Conservation (phyloP, 1,140 invertebrate genomes). For the Drosophila sulfurigaster region DNA sequence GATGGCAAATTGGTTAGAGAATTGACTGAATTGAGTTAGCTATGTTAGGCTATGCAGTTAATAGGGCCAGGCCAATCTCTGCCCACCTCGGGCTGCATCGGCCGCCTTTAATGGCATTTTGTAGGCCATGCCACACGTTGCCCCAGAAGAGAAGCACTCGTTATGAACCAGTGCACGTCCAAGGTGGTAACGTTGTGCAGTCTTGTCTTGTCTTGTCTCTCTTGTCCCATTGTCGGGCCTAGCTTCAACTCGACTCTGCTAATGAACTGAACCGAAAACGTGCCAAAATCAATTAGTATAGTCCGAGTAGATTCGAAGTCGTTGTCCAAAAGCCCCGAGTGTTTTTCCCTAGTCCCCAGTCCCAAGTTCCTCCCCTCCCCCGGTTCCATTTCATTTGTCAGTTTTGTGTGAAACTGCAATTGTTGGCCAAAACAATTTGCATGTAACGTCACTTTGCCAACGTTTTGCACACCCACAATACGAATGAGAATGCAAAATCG, state of each 20-base stretch:
- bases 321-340: background rate
- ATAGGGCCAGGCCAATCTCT: background rate
- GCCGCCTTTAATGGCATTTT: constrained; percentile 61
- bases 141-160: constrained; percentile 14
- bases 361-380: background rate
- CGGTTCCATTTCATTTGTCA: constrained; percentile 62
- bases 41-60: constrained; percentile 15
- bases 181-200: constrained; percentile 23
- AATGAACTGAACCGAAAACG: constrained; percentile 76
- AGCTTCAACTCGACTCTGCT: constrained; percentile 59
- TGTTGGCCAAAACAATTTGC: constrained; percentile 60
- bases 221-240: constrained; percentile 36
- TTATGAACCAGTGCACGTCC: constrained; percentile 47
- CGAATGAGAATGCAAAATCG: background rate
- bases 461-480: constrained; percentile 31
- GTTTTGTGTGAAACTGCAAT: constrained; percentile 75
- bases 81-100: constrained; percentile 56
- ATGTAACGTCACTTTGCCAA: constrained; percentile 33
- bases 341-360: background rate
- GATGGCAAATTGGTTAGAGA: constrained; percentile 37
- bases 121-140: constrained; percentile 59
- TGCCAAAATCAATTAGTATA: constrained; percentile 80
- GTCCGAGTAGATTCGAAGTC: constrained; percentile 33
- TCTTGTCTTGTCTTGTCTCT: constrained; percentile 34
- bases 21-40: background rate